phyloP scores from a whole-genome alignment of 2,888 invertebrate genomes.

The Hirtodrosophila cameraria region DNA sequence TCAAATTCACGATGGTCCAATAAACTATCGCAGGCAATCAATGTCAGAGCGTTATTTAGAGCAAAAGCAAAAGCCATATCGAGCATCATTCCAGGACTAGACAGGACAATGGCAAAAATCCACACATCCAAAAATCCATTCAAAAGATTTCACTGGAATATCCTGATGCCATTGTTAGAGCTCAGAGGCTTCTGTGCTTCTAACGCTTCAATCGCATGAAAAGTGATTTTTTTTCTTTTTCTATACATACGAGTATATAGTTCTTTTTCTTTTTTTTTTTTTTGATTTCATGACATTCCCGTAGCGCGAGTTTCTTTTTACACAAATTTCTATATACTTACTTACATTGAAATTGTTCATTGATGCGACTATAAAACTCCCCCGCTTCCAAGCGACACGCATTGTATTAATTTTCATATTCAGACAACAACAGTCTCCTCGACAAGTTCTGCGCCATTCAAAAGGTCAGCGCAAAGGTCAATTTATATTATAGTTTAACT shows the following conservation, averaged over 20 bases:
- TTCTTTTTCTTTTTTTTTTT: conserved; percentile 10
- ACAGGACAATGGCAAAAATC: conserved; percentile 37
- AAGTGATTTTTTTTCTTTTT: conserved; percentile 58
- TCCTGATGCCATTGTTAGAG: conserved; percentile 53
- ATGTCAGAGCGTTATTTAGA: conserved; percentile 67
- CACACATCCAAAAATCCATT: conserved; percentile 42
- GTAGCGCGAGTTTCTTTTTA: conserved; percentile 46
- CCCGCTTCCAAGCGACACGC: not conserved
- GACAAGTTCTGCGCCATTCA: conserved; percentile 26
- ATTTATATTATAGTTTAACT: no score
- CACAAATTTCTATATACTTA: conserved; percentile 2
- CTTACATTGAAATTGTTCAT: conserved; percentile 36
- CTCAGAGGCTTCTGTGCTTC: conserved; percentile 16
- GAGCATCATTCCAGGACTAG: conserved; percentile 16
- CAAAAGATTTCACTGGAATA: conserved; percentile 70
- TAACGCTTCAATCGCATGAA: conserved; percentile 48
- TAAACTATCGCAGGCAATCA: conserved; percentile 72
- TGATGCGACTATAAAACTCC: conserved; percentile 30
- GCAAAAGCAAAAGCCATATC: conserved; percentile 60
- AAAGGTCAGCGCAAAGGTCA: conserved; percentile 52
- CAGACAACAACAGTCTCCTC: not conserved
- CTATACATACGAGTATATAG: conserved; percentile 8
- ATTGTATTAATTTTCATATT: conserved; percentile 4
- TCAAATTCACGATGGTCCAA: conserved; percentile 34
- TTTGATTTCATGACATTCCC: conserved; percentile 54